Percentiles rank a stretch among this genome's conserved stretches.
Conservation (phyloP, 2,888 invertebrate species). For the Eumerus sabulonum region DNA sequence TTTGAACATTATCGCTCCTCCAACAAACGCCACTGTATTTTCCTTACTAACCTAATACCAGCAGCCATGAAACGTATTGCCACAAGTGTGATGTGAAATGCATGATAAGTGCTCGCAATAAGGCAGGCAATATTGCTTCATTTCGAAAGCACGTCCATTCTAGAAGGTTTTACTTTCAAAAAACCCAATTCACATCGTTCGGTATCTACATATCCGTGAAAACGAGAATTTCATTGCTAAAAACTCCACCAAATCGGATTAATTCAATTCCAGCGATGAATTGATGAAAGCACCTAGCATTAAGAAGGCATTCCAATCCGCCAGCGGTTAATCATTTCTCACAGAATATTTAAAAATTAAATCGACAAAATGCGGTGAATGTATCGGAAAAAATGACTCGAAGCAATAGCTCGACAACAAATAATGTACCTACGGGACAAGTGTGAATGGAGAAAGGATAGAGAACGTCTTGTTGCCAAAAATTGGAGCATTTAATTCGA, state of each 20-base stretch:
- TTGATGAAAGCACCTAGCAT: conserved; percentile 45
- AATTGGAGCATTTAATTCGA: conserved; percentile 32
- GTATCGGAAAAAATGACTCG: conserved; percentile 21
- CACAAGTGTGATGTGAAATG: conserved; percentile 46
- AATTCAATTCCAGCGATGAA: conserved; percentile 33
- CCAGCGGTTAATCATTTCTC: conserved; percentile 7
- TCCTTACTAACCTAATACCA: conserved; percentile 8
- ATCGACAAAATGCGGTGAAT: conserved; percentile 19
- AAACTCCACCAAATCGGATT: conserved; percentile 30
- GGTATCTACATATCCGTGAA: conserved; percentile 29
- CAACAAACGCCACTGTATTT: conserved; percentile 37
- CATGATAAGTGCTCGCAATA: conserved; percentile 38
- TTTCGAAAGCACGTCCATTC: conserved; percentile 52
- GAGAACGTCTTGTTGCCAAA: conserved; percentile 18
- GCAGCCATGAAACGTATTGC: conserved; percentile 36
- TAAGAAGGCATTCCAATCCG: conserved; percentile 1
- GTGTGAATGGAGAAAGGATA: conserved; percentile 44
- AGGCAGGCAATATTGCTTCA: conserved; percentile 23
- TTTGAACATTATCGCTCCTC: no score
- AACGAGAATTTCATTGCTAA: conserved; percentile 41
- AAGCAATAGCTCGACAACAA: background rate
- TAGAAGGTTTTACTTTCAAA: conserved; percentile 60
- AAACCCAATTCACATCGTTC: conserved; percentile 22
- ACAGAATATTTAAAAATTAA: conserved; percentile 1
- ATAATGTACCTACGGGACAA: background rate